Evolutionary conservation across 1,140 invertebrate species (phyloP).

Genomic region (Patella vulgata): DNA sequence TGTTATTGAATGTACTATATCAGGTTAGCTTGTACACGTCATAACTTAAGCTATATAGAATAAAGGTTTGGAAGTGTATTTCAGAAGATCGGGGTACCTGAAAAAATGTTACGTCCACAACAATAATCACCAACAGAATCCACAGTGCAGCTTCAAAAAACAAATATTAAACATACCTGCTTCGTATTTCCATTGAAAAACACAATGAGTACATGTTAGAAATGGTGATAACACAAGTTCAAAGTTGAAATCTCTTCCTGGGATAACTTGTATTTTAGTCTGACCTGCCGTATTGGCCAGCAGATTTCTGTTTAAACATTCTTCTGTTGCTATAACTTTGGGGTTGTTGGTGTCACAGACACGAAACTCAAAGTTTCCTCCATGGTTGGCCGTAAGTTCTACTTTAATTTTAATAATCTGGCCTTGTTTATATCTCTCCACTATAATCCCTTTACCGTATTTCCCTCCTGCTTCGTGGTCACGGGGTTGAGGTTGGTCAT

Average conservation of each 20-base stretch:
- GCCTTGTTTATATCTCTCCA: constrained; percentile 44
- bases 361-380: constrained; percentile 21
- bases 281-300: too few relatives aligned
- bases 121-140: too few relatives aligned
- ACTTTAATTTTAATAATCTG: constrained; percentile 47
- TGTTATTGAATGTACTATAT: too few relatives aligned
- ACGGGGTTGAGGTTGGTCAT: constrained; percentile 77
- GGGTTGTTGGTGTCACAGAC: constrained; percentile 51
- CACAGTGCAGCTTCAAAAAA: too few relatives aligned
- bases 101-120: too few relatives aligned
- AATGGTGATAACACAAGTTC: constrained; percentile 75
- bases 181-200: constrained; percentile 90
- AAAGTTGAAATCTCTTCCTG: neutral
- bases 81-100: too few relatives aligned
- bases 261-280: constrained; percentile 7
- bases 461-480: constrained; percentile 85
- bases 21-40: too few relatives aligned
- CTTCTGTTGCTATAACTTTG: constrained; percentile 10
- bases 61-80: too few relatives aligned
- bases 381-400: constrained; percentile 18
- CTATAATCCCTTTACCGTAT: constrained; percentile 73
- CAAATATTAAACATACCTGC: constrained; percentile 76
- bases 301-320: constrained; percentile 14
- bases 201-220: constrained; percentile 86
- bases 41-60: too few relatives aligned